These are phyloP conservation scores for Pipa parva DNA, from an alignment of 2,113 vertebrate species.

Conservation along the genomic window DNA sequence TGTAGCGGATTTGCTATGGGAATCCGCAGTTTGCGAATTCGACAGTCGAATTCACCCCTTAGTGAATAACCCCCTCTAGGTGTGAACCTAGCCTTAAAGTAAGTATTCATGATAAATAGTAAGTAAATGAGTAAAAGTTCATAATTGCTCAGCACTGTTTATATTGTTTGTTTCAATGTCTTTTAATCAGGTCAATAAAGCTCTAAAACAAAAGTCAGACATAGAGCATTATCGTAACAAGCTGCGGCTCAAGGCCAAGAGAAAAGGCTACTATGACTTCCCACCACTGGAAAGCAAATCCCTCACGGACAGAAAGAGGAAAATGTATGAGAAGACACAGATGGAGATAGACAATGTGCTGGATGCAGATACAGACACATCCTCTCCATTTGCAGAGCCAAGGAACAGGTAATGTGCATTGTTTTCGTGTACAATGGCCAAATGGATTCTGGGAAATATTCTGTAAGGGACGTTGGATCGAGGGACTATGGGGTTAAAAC, in stretches of 20 bases:
- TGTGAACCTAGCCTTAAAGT: too few relatives aligned
- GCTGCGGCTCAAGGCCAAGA: constrained; percentile 91
- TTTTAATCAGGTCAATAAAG: constrained; percentile 81
- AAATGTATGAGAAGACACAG: constrained; percentile 70
- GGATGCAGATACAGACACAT: constrained; percentile 79
- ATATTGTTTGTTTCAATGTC: constrained; percentile 30
- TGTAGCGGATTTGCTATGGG: too few relatives aligned
- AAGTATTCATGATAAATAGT: too few relatives aligned
- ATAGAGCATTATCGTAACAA: constrained; percentile 98
- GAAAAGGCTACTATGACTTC: constrained; percentile 95
- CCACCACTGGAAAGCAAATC: constrained; percentile 69
- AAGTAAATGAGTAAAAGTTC: too few relatives aligned
- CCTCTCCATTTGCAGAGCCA: constrained; percentile 81
- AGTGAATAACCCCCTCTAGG: too few relatives aligned
- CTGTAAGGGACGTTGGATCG: too few relatives aligned
- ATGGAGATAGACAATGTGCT: constrained; percentile 75
- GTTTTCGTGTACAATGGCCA: background rate
- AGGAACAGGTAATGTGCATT: constrained; percentile 74
- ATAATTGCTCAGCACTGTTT: too few relatives aligned
- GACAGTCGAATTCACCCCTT: too few relatives aligned
- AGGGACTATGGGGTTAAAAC: too few relatives aligned
- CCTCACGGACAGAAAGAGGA: constrained; percentile 68
- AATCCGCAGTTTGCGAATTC: too few relatives aligned
- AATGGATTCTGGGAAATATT: too few relatives aligned
- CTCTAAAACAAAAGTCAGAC: constrained; percentile 95